These are phyloP conservation scores for Gymnoscopelus braueri DNA, from an alignment of 2,797 vertebrate species.

Conservation along the genomic window DNA sequence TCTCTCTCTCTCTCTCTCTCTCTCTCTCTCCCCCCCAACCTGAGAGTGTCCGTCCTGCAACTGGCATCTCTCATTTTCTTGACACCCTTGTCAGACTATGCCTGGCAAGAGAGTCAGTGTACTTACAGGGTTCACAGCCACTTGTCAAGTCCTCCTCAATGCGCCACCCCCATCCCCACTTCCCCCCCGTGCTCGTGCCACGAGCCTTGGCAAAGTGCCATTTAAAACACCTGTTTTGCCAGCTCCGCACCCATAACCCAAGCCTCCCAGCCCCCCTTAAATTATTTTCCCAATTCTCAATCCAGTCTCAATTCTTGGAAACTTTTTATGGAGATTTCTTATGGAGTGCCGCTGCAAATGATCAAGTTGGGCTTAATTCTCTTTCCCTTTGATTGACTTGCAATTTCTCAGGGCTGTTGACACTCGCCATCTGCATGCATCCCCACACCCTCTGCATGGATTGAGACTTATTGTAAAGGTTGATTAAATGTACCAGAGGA, in stretches of 20 bases:
- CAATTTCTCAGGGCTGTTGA: constrained; percentile 73
- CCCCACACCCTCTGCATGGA: too few species aligned
- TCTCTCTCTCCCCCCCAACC: constrained; percentile 4
- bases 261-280: constrained; percentile 51
- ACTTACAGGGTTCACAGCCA: constrained; percentile 67
- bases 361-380: constrained; percentile 53
- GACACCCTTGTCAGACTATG: constrained; percentile 66
- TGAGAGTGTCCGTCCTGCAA: constrained; percentile 14
- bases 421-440: constrained; percentile 71
- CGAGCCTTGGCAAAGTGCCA: constrained; percentile 63
- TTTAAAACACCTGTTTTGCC: constrained; percentile 71
- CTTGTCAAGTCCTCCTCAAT: constrained; percentile 64
- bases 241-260: constrained; percentile 36
- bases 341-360: constrained; percentile 63
- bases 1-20: constrained; percentile 21
- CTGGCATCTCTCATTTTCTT: constrained; percentile 70
- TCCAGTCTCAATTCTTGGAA: constrained; percentile 53
- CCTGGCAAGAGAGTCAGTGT: constrained; percentile 56
- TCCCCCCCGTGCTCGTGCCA: constrained; percentile 30
- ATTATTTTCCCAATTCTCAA: too few species aligned
- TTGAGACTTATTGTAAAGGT: constrained; percentile 76
- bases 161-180: constrained; percentile 10
- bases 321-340: constrained; percentile 54
- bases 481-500: constrained; percentile 68
- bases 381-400: constrained; percentile 76